A percentile compares a stretch with the other conserved stretches of the same genome.
Evolutionary conservation across 2,888 invertebrate genomes (phyloP).

Genomic region (Elmis aenea): DNA sequence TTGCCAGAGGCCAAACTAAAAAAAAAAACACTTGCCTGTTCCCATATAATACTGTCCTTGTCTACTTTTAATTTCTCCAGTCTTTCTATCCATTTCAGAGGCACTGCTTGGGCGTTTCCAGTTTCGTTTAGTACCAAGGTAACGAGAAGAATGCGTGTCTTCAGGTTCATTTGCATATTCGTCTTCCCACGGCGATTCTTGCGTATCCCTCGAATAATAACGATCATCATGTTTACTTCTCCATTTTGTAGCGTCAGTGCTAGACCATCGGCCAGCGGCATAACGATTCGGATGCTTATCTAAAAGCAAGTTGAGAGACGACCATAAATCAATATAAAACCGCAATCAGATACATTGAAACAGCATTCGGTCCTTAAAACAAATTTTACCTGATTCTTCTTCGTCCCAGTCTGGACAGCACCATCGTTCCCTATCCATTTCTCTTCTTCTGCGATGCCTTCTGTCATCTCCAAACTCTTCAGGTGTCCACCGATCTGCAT

Average conservation of each 20-base stretch:
- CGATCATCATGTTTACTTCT: conserved; percentile 48
- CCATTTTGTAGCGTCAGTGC: too few relatives aligned
- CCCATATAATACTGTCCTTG: conserved; percentile 29
- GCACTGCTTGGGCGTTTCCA: conserved; percentile 58
- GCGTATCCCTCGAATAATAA: conserved; percentile 42
- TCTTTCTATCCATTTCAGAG: conserved; percentile 52
- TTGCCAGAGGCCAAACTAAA: too few relatives aligned
- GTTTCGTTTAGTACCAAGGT: conserved; percentile 37
- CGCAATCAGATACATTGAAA: conserved; percentile 1
- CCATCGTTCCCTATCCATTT: conserved; percentile 43
- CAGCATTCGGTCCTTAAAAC: background rate
- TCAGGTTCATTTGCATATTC: conserved; percentile 49
- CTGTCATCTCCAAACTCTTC: conserved; percentile 35
- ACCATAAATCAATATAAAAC: background rate
- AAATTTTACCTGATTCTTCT: conserved; percentile 45
- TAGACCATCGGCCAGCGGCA: conserved; percentile 31
- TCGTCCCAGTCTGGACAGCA: conserved; percentile 52
- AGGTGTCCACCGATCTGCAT: conserved; percentile 34
- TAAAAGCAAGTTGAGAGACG: conserved; percentile 19
- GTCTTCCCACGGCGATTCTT: conserved; percentile 57
- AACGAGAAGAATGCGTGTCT: conserved; percentile 38
- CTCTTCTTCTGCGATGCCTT: conserved; percentile 33
- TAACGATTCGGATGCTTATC: conserved; percentile 36
- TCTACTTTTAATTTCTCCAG: conserved; percentile 42
- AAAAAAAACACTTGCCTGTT: conserved; percentile 18